Percentiles rank a stretch among this genome's conserved stretches.
Evolutionary conservation across 2,888 invertebrate species (phyloP).

Genomic region (Fragum whitleyi): DNA sequence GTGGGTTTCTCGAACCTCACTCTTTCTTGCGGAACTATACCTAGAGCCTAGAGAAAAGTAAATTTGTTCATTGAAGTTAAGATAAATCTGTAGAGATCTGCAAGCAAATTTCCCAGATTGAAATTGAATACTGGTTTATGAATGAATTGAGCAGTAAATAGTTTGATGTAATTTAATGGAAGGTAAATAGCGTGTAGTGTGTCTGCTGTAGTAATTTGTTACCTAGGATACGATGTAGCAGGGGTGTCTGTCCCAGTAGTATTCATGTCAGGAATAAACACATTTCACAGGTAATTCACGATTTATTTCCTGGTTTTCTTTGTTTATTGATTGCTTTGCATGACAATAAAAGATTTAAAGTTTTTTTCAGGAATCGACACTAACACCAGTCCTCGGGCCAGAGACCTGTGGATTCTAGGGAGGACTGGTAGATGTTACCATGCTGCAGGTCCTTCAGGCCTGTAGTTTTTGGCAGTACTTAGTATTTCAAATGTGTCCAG

Average conservation of each 20-base stretch:
- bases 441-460: too few species aligned
- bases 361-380: too few species aligned
- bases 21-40: too few species aligned
- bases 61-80: not conserved
- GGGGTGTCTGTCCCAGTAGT: constrained; percentile 10
- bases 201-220: constrained; percentile 11
- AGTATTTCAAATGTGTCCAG: too few species aligned
- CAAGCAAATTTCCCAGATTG: not conserved
- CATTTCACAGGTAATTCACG: constrained; percentile 9
- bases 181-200: not conserved
- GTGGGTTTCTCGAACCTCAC: too few species aligned
- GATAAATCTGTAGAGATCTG: not conserved
- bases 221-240: constrained; percentile 25
- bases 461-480: too few species aligned
- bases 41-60: too few species aligned
- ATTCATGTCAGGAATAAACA: constrained; percentile 15
- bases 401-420: too few species aligned
- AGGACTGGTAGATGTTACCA: too few species aligned
- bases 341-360: too few species aligned
- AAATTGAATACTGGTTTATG: not conserved
- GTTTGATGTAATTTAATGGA: not conserved
- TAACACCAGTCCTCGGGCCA: too few species aligned
- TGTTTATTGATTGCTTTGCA: not conserved
- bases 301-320: not conserved
- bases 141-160: not conserved